A percentile compares a stretch with the other conserved stretches of the same genome.
phyloP scores from a whole-genome alignment of 2,797 vertebrate species.

The Phoeniculus purpureus region DNA sequence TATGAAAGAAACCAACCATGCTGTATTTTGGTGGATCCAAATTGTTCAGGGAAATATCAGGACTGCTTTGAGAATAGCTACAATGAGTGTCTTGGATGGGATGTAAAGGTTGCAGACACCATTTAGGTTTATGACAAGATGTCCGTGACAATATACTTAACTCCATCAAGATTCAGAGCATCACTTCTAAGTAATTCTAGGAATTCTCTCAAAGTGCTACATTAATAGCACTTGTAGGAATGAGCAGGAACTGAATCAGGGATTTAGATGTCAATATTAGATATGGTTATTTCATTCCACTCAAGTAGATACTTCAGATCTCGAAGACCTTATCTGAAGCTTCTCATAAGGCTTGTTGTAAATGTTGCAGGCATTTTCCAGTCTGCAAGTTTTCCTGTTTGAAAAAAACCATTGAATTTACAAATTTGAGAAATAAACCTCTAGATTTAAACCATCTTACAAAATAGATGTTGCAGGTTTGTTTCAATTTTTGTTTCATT shows the following conservation, averaged over 20 bases:
- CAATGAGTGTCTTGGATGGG: not conserved
- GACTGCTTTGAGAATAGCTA: not conserved
- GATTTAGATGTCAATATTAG: not conserved
- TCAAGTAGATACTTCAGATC: not conserved
- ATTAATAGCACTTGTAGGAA: not conserved
- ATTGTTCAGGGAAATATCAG: not conserved
- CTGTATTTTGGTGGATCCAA: not conserved
- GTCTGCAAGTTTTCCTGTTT: not conserved
- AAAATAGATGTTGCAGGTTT: not conserved
- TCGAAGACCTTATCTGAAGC: not conserved
- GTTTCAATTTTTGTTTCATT: not conserved
- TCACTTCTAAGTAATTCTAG: not conserved
- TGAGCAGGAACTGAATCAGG: not conserved
- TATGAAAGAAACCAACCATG: not conserved
- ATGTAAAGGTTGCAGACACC: not conserved
- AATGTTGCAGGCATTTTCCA: not conserved
- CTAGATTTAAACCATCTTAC: not conserved
- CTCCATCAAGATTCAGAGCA: not conserved
- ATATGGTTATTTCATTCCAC: not conserved
- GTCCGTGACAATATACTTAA: rapidly evolving
- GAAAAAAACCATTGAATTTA: not conserved
- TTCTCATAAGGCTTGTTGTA: not conserved
- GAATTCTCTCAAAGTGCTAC: not conserved
- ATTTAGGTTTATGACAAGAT: rapidly evolving
- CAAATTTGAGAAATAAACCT: not conserved